Evolutionary conservation across 23 tunicate genomes (phyloP).

Genomic region (Diplosoma virens): DNA sequence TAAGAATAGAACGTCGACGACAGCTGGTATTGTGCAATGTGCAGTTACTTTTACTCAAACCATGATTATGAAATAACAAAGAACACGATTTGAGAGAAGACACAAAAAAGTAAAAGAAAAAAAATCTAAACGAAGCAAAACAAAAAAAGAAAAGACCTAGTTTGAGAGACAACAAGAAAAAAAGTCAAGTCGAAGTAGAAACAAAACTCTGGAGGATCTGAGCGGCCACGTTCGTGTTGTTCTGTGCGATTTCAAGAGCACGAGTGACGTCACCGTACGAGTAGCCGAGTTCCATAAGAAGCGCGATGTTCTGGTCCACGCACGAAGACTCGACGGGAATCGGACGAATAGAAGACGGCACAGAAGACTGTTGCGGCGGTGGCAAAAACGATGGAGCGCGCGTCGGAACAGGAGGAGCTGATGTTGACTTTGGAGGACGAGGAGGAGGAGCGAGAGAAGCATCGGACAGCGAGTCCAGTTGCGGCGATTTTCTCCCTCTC

Average conservation of each 20-base stretch:
- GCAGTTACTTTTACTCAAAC: too few relatives aligned
- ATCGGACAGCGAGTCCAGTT: not conserved
- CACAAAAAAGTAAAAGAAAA: too few relatives aligned
- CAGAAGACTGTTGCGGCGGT: not conserved
- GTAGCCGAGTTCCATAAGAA: slow-evolving; percentile 88
- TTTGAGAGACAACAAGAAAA: not conserved
- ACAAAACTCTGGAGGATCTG: slow-evolving; percentile 74
- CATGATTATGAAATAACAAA: too few relatives aligned
- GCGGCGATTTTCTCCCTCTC: slow-evolving; percentile 28
- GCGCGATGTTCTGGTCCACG: slow-evolving; percentile 75
- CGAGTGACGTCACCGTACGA: slow-evolving; percentile 83
- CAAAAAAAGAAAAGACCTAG: not conserved
- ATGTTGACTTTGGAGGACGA: slow-evolving; percentile 47
- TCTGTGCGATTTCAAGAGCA: slow-evolving; percentile 73
- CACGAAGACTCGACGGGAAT: slow-evolving; percentile 9
- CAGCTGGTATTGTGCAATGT: too few relatives aligned
- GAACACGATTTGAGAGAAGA: too few relatives aligned
- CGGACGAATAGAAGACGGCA: slow-evolving; percentile 4
- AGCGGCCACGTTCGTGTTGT: slow-evolving; percentile 55
- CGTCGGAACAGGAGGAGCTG: slow-evolving; percentile 29
- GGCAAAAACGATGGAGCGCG: not conserved
- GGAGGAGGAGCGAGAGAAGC: slow-evolving; percentile 55
- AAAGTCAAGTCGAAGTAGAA: slow-evolving; percentile 34
- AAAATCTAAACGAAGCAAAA: not conserved
- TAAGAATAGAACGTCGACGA: too few relatives aligned